Conservation (phyloP, 1,140 invertebrate genomes). For the Brachionus rubens region DNA sequence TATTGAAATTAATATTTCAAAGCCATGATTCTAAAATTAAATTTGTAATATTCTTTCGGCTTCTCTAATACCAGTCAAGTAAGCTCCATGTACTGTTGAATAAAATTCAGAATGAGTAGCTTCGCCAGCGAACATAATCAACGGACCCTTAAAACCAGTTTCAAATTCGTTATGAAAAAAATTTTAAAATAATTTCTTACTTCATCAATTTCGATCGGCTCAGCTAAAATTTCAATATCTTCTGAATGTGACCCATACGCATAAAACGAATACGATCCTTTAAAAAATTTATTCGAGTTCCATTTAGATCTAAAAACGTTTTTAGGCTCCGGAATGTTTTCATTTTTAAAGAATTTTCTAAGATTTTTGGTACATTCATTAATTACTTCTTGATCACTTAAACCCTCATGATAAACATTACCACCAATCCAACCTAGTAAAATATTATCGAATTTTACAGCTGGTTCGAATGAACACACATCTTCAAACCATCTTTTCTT, state of each 20-base stretch:
- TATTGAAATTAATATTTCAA: too few species aligned
- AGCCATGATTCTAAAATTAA: conserved; percentile 45
- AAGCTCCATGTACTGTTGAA: conserved; percentile 88
- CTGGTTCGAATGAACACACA: conserved; percentile 19
- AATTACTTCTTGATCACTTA: conserved; percentile 2
- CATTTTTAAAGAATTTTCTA: neutral
- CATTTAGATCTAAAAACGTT: conserved; percentile 23
- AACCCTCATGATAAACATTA: neutral
- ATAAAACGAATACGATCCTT: neutral
- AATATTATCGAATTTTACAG: neutral
- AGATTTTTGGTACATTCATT: conserved; percentile 16
- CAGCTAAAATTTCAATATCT: conserved; percentile 14
- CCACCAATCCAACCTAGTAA: conserved; percentile 38
- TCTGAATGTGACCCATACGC: conserved; percentile 46
- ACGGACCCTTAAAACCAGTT: conserved; percentile 63
- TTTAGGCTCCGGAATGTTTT: neutral
- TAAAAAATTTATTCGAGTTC: neutral
- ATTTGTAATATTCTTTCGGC: conserved; percentile 65
- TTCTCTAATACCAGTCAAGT: conserved; percentile 78
- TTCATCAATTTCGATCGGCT: neutral
- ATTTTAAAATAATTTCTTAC: neutral
- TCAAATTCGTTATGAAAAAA: neutral
- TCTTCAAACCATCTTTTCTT: conserved; percentile 23
- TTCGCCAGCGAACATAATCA: conserved; percentile 82
- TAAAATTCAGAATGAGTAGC: conserved; percentile 89